Base-by-base conservation (phyloP, 1,140 invertebrate genomes). In the Drosophila lini region DNA sequence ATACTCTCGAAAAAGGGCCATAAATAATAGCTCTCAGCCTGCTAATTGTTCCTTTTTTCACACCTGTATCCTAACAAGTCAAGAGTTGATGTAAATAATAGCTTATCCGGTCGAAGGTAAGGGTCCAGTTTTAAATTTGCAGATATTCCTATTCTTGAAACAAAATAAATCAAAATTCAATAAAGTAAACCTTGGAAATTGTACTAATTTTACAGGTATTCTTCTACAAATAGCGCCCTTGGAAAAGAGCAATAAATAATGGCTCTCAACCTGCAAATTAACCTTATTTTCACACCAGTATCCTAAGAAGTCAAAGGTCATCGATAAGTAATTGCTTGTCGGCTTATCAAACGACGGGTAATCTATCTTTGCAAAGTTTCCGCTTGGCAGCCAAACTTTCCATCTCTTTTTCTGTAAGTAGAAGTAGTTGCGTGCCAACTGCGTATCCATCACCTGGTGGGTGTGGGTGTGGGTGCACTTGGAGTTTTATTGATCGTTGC, bases 401-500 rank as follows among this genome's bases (percentile, higher is more conserved):
- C 63, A 47, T 69, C 34, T 50, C 5, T 22, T n/a, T 41, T 40
- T 47, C n/a, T 25, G 25, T 15, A 25, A 28, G 40, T 38, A n/a
- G 16, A n/a, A 31, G 36, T 71, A 80, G 67, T 88, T 88, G 84
- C 84, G 84, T 88, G 84, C 15, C 32, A 57, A 22, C 34, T 78
- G 84, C 74, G 80, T 78, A 59, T 88, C 50, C 47, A 88, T 86
- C 71, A 86, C 64, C 36, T 50, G 50, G 59, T 42, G 50, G 53
- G 31, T 60, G 15, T 41, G 40, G 44, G 25, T 25, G 56, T 60
- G 45, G 19, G 47, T 45, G 65, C 45, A 71, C 47, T 38, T 59
- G 68, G 68, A 55, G 28, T 81, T 60, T 73, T 88, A 88, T 86
- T 69, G 83, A 88, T 82, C 50, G 81, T 78, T 58, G 42, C 56